phyloP scores from a whole-genome alignment of 2,113 vertebrate species.

The Cyanocitta stelleri region DNA sequence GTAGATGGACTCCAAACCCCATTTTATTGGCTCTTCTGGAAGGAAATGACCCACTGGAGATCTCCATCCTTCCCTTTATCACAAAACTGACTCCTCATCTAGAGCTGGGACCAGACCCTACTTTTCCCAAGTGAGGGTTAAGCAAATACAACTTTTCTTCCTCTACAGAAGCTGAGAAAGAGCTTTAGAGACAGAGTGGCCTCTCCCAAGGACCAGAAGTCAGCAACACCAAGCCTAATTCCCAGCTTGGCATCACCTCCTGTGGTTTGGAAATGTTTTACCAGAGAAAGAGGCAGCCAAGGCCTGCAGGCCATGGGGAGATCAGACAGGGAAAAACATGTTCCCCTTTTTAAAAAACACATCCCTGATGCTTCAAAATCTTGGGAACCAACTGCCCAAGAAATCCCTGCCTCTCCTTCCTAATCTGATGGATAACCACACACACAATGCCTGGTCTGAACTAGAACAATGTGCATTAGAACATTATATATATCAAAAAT shows the following conservation, averaged over 20 bases:
- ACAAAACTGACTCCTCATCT: background rate
- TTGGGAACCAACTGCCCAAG: background rate
- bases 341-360: background rate
- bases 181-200: background rate
- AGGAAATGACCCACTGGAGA: background rate
- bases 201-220: background rate
- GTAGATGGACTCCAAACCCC: background rate
- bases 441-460: background rate
- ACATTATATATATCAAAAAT: background rate
- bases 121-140: background rate
- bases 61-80: background rate
- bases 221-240: background rate
- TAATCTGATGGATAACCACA: background rate
- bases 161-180: background rate
- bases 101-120: background rate
- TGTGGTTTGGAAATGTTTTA: background rate
- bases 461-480: background rate
- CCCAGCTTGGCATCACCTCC: background rate
- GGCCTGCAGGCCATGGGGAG: background rate
- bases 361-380: background rate
- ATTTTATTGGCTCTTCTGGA: background rate
- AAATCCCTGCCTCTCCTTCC: background rate
- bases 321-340: background rate
- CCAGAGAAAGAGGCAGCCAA: background rate
- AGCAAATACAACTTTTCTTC: background rate